Conservation (phyloP, 2,888 invertebrate species). For the Chaetoderma sp. region DNA sequence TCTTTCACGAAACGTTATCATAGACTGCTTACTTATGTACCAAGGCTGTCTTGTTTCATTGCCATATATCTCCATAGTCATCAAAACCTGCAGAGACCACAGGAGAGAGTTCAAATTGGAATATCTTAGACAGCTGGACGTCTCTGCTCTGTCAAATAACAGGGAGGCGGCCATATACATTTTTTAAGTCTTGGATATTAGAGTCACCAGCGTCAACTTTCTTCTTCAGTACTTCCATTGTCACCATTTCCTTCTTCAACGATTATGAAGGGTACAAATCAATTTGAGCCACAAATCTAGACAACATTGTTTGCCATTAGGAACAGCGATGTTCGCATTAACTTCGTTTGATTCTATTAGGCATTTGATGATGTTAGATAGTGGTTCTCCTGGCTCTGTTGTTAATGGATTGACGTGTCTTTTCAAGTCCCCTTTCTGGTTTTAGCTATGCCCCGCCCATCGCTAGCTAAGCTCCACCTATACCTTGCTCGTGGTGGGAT, state of each 20-base stretch:
- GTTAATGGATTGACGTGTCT: too few relatives aligned
- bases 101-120: not conserved
- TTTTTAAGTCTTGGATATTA: not conserved
- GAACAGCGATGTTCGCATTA: too few relatives aligned
- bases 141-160: not conserved
- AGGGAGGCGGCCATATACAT: not conserved
- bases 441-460: too few relatives aligned
- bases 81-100: not conserved
- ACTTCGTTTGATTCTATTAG: too few relatives aligned
- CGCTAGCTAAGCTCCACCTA: too few relatives aligned
- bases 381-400: too few relatives aligned
- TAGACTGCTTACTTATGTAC: not conserved
- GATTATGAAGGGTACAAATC: too few relatives aligned
- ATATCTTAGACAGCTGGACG: not conserved
- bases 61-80: not conserved
- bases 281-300: too few relatives aligned
- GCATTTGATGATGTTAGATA: too few relatives aligned
- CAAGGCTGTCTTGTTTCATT: not conserved
- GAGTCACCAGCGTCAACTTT: not conserved
- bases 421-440: too few relatives aligned
- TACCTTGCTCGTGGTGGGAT: too few relatives aligned
- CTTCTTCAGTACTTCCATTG: not conserved
- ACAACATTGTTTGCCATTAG: too few relatives aligned
- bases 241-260: not conserved
- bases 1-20: not conserved